phyloP scores from a whole-genome alignment of 2,888 invertebrate genomes.

The Andrena haemorrhoa region DNA sequence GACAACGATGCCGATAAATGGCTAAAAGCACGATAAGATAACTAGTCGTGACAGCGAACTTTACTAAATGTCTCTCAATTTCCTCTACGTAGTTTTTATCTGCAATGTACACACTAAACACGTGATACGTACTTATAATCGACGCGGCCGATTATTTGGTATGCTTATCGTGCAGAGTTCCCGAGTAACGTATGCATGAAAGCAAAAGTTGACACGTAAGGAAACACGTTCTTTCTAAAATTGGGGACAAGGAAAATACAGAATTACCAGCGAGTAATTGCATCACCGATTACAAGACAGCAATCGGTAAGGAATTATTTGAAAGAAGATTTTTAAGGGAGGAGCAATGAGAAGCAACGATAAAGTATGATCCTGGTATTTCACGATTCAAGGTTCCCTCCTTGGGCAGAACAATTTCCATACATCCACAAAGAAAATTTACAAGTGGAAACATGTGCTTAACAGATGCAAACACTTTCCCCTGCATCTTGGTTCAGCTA shows the following conservation, averaged over 20 bases:
- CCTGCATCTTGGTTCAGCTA: too few relatives aligned
- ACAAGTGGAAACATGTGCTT: too few relatives aligned
- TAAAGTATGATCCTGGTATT: too few relatives aligned
- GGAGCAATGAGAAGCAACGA: too few relatives aligned
- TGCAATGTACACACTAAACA: background rate
- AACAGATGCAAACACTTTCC: too few relatives aligned
- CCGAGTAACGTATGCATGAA: background rate
- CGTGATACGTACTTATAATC: conserved; percentile 22
- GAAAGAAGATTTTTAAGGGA: too few relatives aligned
- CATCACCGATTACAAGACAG: too few relatives aligned
- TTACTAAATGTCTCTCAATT: conserved; percentile 30
- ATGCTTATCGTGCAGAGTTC: background rate
- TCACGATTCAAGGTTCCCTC: too few relatives aligned
- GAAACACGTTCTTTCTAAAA: background rate
- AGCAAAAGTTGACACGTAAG: background rate
- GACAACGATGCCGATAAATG: conserved; percentile 32
- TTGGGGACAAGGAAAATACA: background rate
- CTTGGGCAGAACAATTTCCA: too few relatives aligned
- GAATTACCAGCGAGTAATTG: background rate
- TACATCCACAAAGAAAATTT: too few relatives aligned
- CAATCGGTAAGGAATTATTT: too few relatives aligned
- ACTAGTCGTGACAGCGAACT: conserved; percentile 28
- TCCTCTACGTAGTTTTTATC: conserved; percentile 31
- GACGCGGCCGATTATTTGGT: conserved; percentile 4
- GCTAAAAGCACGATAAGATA: conserved; percentile 55